These are phyloP conservation scores for Cathartes aura DNA, from an alignment of 2,113 vertebrate genomes.

Conservation along the genomic window DNA sequence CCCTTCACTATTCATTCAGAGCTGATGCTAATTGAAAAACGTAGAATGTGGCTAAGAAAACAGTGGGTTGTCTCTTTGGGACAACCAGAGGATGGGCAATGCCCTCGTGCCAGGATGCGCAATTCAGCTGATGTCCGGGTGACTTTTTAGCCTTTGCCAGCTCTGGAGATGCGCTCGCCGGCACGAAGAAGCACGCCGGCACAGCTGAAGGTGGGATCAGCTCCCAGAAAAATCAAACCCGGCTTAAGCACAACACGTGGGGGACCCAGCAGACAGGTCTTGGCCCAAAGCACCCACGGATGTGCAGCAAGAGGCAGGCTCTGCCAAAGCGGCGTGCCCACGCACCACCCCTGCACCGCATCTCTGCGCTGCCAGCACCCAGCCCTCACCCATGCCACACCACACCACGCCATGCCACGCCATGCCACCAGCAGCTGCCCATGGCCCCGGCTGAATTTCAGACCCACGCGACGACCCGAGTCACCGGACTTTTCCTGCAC, in stretches of 20 bases:
- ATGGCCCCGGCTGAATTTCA: rapidly evolving
- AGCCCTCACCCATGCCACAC: neutral
- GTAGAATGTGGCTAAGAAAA: neutral
- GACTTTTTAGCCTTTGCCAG: neutral
- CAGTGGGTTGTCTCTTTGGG: neutral
- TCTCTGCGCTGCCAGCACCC: neutral
- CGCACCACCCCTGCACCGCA: rapidly evolving
- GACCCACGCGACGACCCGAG: neutral
- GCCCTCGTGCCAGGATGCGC: neutral
- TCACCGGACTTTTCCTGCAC: neutral
- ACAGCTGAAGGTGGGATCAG: neutral
- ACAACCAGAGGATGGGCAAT: neutral
- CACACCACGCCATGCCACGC: rapidly evolving
- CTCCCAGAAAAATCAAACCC: neutral
- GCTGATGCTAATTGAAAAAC: conserved; percentile 64
- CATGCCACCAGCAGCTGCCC: neutral
- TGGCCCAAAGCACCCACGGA: neutral
- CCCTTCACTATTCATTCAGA: conserved; percentile 52
- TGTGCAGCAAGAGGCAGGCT: neutral
- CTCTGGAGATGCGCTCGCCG: neutral
- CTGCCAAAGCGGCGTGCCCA: rapidly evolving
- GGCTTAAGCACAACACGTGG: neutral
- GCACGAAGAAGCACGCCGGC: rapidly evolving
- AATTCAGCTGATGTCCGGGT: neutral
- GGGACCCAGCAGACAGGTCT: neutral